A percentile compares a stretch with the other conserved stretches of the same genome.
Evolutionary conservation across 2,797 vertebrate species (phyloP).

Genomic region (Lerista edwardsae): DNA sequence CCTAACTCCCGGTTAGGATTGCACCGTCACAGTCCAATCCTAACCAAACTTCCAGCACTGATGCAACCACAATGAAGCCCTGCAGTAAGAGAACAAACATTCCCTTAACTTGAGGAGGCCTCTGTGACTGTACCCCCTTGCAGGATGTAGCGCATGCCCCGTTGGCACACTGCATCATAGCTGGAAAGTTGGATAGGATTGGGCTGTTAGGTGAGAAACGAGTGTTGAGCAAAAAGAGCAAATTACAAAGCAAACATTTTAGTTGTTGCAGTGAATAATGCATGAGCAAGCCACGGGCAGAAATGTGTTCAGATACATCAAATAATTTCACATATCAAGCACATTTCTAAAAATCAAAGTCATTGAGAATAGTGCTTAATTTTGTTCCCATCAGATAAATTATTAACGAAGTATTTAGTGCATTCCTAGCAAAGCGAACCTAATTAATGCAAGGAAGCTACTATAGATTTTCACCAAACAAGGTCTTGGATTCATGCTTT

Average conservation of each 20-base stretch:
- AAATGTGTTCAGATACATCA: conserved; percentile 30
- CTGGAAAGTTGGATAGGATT: too few species aligned
- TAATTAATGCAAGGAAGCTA: conserved; percentile 34
- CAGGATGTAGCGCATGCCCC: too few species aligned
- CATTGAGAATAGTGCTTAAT: background rate
- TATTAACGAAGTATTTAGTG: background rate
- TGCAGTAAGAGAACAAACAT: too few species aligned
- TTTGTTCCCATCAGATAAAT: background rate
- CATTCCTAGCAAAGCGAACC: background rate
- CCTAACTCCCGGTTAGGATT: too few species aligned
- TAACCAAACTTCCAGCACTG: too few species aligned
- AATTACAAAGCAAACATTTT: conserved; percentile 32
- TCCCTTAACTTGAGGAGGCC: too few species aligned
- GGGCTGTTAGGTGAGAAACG: background rate
- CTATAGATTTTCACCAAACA: conserved; percentile 31
- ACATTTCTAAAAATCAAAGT: conserved; percentile 15
- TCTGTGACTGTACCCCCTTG: too few species aligned
- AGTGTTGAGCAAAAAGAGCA: background rate
- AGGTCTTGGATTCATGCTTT: conserved; percentile 34
- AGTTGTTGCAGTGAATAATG: conserved; percentile 39
- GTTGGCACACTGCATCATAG: too few species aligned
- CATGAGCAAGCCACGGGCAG: conserved; percentile 33
- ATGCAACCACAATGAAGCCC: too few species aligned
- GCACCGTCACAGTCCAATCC: too few species aligned
- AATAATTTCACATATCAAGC: conserved; percentile 35